A percentile compares a stretch with the other conserved stretches of the same genome.
These are phyloP conservation scores for Scyliorhinus canicula DNA, from an alignment of 2,797 vertebrate species.

Conservation along the genomic window DNA sequence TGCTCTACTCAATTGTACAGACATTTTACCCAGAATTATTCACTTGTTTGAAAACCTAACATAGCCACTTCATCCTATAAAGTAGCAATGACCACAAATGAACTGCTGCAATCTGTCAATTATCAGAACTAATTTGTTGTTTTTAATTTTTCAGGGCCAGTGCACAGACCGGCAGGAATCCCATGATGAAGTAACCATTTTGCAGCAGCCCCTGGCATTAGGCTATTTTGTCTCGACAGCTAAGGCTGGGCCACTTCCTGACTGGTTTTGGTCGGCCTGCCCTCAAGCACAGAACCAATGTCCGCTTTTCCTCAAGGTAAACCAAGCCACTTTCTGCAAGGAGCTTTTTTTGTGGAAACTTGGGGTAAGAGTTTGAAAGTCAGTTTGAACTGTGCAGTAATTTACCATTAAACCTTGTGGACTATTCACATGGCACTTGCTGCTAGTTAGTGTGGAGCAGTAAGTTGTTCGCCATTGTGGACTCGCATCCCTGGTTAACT, in stretches of 20 bases:
- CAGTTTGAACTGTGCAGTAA: no score
- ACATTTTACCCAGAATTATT: background rate
- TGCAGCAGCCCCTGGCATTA: conserved; percentile 92
- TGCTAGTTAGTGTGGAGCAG: background rate
- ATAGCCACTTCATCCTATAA: no score
- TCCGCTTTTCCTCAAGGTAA: conserved; percentile 96
- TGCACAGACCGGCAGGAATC: conserved; percentile 90
- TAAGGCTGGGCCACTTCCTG: conserved; percentile 90
- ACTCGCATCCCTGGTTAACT: background rate
- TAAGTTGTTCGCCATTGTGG: background rate
- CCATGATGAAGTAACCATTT: conserved; percentile 89
- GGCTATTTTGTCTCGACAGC: conserved; percentile 97
- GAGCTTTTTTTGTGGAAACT: background rate
- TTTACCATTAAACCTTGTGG: background rate
- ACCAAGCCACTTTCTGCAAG: conserved; percentile 2
- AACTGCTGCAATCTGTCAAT: background rate
- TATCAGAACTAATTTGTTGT: background rate
- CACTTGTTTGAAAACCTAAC: background rate
- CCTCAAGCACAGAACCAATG: conserved; percentile 98
- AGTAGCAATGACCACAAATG: no score
- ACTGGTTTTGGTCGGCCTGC: conserved; percentile 98
- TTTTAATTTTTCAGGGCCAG: conserved; percentile 70
- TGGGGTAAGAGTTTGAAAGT: background rate
- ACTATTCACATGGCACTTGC: background rate
- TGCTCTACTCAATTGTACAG: background rate